A percentile compares a stretch with the other conserved stretches of the same genome.
Conservation (phyloP, 2,888 invertebrate genomes). For the Sylvicola cinctus region DNA sequence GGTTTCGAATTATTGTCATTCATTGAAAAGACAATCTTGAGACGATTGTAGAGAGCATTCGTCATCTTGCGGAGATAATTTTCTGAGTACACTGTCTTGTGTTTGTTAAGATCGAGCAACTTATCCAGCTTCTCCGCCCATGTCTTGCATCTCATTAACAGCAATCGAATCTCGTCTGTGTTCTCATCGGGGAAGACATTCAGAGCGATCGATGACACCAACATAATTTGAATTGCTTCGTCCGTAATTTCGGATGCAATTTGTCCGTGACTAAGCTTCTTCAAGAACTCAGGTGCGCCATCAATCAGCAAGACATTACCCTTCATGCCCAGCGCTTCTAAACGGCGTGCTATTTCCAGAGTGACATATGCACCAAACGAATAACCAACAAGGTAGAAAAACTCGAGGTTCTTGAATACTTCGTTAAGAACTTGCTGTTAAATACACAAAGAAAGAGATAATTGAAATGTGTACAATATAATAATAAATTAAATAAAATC, state of each 20-base stretch:
- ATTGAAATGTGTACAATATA: not conserved
- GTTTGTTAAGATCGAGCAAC: constrained; percentile 25
- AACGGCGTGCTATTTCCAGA: constrained; percentile 48
- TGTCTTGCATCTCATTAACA: constrained; percentile 30
- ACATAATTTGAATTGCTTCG: constrained; percentile 16
- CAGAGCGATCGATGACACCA: constrained; percentile 15
- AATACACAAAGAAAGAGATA: not conserved
- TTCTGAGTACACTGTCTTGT: constrained; percentile 22
- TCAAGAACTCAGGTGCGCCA: constrained; percentile 53
- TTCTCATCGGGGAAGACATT: constrained; percentile 20
- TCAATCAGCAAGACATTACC: constrained; percentile 57
- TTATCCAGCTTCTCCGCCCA: constrained; percentile 34
- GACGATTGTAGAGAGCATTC: constrained; percentile 29
- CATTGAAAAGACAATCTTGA: constrained; percentile 27
- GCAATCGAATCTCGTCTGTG: constrained; percentile 16
- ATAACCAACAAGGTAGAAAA: constrained; percentile 65
- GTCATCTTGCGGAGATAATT: constrained; percentile 25
- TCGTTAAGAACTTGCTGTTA: constrained; percentile 34
- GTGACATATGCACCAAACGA: constrained; percentile 69
- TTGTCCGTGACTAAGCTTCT: constrained; percentile 22
- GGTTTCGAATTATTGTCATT: constrained; percentile 27
- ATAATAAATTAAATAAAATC: constrained; percentile 2
- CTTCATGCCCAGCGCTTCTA: constrained; percentile 42
- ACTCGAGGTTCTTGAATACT: constrained; percentile 32
- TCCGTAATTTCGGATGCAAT: constrained; percentile 15